Percentiles rank a stretch among this genome's conserved stretches.
Evolutionary conservation across 92 coral and sea anemone species (phyloP).

Genomic region (Siderastrea siderea): DNA sequence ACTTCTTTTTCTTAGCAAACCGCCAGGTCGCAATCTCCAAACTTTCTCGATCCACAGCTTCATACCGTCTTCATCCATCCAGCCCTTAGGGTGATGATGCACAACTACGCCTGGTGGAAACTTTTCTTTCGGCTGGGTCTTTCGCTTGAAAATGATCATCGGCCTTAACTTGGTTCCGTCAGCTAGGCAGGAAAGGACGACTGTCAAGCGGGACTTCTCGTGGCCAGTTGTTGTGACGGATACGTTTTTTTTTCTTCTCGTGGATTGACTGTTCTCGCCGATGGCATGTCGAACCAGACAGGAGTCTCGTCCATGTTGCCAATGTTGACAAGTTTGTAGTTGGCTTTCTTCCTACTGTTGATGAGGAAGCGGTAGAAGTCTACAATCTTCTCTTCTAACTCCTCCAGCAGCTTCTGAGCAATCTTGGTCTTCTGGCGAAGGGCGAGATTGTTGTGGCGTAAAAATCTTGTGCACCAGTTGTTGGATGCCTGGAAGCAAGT

Average conservation of each 20-base stretch:
- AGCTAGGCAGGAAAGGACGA: constrained; percentile 46
- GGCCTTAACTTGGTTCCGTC: constrained; percentile 63
- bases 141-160: constrained; percentile 54
- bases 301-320: background rate
- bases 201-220: constrained; percentile 48
- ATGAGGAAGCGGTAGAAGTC: constrained; percentile 35
- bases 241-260: constrained; percentile 36
- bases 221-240: constrained; percentile 42
- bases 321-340: constrained; percentile 20
- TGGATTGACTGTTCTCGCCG: constrained; percentile 43
- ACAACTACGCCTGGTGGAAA: constrained; percentile 57
- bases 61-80: constrained; percentile 54
- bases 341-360: constrained; percentile 35
- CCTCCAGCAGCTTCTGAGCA: constrained; percentile 47
- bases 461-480: constrained; percentile 42
- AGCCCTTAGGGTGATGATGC: constrained; percentile 52
- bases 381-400: constrained; percentile 50
- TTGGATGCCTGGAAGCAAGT: constrained; percentile 28
- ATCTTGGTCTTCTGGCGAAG: constrained; percentile 56
- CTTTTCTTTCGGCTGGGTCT: constrained; percentile 59
- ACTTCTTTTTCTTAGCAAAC: background rate
- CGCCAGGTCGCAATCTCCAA: constrained; percentile 45
- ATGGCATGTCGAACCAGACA: constrained; percentile 59
- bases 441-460: constrained; percentile 36
- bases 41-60: constrained; percentile 33